phyloP scores from a whole-genome alignment of 2,888 invertebrate species.

The Rhingia campestris region DNA sequence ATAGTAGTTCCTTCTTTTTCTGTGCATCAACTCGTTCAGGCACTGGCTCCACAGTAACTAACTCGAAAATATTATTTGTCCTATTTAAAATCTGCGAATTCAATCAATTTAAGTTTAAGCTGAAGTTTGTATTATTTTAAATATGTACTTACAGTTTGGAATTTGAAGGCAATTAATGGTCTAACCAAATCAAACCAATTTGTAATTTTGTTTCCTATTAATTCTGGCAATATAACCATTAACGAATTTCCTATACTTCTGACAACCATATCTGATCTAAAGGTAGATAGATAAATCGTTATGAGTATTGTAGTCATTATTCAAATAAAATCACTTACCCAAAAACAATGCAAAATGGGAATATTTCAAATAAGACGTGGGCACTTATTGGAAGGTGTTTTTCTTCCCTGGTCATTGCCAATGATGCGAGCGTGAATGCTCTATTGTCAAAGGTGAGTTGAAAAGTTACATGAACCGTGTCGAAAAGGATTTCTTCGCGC shows the following conservation, averaged over 20 bases:
- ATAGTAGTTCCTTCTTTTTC: conserved; percentile 83
- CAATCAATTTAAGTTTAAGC: not conserved
- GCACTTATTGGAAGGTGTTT: conserved; percentile 94
- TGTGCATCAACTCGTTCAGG: conserved; percentile 86
- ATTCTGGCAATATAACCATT: conserved; percentile 93
- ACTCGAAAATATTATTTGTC: conserved; percentile 98
- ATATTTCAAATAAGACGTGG: conserved; percentile 96
- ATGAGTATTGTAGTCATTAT: not conserved
- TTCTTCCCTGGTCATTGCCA: conserved; percentile 93
- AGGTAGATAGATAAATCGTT: conserved; percentile 45
- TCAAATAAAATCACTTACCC: conserved; percentile 85
- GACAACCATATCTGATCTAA: conserved; percentile 93
- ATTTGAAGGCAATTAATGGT: conserved; percentile 96
- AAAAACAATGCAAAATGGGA: conserved; percentile 98
- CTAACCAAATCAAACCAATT: conserved; percentile 96
- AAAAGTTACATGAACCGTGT: conserved; percentile 96
- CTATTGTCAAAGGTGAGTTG: conserved; percentile 97
- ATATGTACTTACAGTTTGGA: conserved; percentile 91
- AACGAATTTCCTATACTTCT: conserved; percentile 95
- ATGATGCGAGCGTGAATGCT: conserved; percentile 92
- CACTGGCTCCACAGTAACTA: conserved; percentile 94
- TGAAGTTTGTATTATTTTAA: not conserved
- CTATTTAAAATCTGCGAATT: conserved; percentile 92
- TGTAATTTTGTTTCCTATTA: conserved; percentile 94
- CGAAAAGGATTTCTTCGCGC: conserved; percentile 92